These are phyloP conservation scores for Palythoa grandiflora DNA, from an alignment of 92 coral and sea anemone genomes.

Conservation along the genomic window DNA sequence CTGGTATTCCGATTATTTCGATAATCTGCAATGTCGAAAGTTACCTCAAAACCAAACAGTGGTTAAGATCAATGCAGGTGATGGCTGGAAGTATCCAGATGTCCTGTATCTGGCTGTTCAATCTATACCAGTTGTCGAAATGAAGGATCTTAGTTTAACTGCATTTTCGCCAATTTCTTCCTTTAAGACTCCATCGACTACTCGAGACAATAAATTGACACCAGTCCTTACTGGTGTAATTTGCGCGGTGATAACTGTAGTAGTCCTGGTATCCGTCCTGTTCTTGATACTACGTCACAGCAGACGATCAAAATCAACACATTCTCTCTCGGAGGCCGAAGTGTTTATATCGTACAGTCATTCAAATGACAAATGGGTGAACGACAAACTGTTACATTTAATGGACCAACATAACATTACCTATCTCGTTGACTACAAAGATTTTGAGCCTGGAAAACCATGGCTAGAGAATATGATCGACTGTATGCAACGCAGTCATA, in stretches of 20 bases:
- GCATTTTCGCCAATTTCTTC: too few species aligned
- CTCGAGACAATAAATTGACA: too few species aligned
- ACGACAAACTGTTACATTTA: not conserved
- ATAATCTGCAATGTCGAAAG: too few species aligned
- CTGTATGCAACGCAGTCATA: conserved; percentile 30
- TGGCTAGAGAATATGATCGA: conserved; percentile 23
- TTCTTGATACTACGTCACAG: not conserved
- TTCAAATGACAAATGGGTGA: conserved; percentile 20
- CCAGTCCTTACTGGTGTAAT: too few species aligned
- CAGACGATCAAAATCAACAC: not conserved
- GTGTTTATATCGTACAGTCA: conserved; percentile 47
- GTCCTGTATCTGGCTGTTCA: too few species aligned
- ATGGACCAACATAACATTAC: conserved; percentile 18
- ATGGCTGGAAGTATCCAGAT: too few species aligned
- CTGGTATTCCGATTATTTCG: too few species aligned
- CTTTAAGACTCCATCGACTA: too few species aligned
- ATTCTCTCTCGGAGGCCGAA: not conserved
- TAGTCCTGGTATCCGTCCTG: not conserved
- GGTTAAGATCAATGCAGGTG: too few species aligned
- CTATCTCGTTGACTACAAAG: conserved; percentile 44
- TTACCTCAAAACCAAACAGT: too few species aligned
- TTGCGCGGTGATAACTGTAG: not conserved
- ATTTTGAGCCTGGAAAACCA: conserved; percentile 37
- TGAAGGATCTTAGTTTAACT: too few species aligned
- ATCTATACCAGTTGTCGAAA: too few species aligned